These are phyloP conservation scores for Lepetodrilus schrolli DNA, from an alignment of 2,888 invertebrate species.

Conservation along the genomic window DNA sequence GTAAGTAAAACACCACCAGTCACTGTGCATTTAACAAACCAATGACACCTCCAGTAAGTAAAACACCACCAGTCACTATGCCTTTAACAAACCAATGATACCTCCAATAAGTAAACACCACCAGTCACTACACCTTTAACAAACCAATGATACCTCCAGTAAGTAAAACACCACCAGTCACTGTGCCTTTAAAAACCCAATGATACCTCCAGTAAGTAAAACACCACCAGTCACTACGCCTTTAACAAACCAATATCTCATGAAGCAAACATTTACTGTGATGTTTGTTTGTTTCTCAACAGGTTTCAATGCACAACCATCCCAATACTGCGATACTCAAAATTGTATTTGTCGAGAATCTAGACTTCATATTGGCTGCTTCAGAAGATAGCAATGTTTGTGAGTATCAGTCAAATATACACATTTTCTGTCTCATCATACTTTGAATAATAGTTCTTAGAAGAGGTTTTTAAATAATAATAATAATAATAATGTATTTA, in stretches of 20 bases:
- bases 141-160: constrained; percentile 67
- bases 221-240: constrained; percentile 64
- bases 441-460: too few relatives aligned
- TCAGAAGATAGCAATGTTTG: constrained; percentile 75
- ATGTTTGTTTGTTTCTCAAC: constrained; percentile 26
- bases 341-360: constrained; percentile 71
- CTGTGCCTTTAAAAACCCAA: constrained; percentile 69
- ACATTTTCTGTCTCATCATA: too few relatives aligned
- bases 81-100: constrained; percentile 68
- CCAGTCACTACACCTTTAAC: constrained; percentile 69
- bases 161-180: constrained; percentile 61
- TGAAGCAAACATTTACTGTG: too few relatives aligned
- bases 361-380: constrained; percentile 73
- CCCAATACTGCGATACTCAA: constrained; percentile 67
- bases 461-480: too few relatives aligned
- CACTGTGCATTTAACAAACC: constrained; percentile 71
- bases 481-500: too few relatives aligned
- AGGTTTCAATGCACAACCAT: constrained; percentile 69
- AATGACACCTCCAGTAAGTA: constrained; percentile 65
- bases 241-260: constrained; percentile 70
- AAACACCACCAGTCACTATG: constrained; percentile 60
- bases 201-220: constrained; percentile 68
- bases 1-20: constrained; percentile 62
- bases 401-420: constrained; percentile 58
- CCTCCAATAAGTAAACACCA: constrained; percentile 62